Base-by-base conservation (phyloP, 2,888 invertebrate genomes). In the Hypselothyrea guttata region DNA sequence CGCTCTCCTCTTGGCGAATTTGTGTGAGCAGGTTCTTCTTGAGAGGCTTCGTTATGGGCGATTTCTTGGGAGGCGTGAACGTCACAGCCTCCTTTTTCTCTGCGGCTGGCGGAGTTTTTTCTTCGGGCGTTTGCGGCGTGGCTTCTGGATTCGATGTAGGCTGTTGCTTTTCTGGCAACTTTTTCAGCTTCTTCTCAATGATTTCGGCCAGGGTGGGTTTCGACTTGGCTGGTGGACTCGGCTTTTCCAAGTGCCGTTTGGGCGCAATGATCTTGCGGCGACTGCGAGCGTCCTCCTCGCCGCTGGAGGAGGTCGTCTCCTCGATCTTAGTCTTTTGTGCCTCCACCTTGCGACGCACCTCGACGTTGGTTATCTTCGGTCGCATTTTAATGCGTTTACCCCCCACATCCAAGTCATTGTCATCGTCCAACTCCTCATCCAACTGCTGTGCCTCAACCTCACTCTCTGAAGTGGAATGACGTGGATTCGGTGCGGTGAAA, bases 341-440 rank as follows among this genome's bases (percentile, higher is more conserved):
- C 63, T 90, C 90, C 2, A 89, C 79, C 49, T 89, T 89, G 44
- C 88, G 88, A 1, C 90, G 67, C 0, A 86, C 55, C 11, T 87
- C 88, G 0, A 78, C 67, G 47, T 88, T 87, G 0, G 84, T 63
- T 8, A 83, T 59, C 61, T 89, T 90, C 0, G 75, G 74, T 5
- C 90, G 79, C 84, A 90, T 89, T 66, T 90, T 90, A 1, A 86
- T 67, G 1, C 90, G 85, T 40, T 90, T 90, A 0, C 89, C 90
- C 0, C 89, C 90, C 13, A 89, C 75, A 65, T 89, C 88, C 34
- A 81, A 59, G 3, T 86, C 86, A n/a, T 82, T 81, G 4, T 81
- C 84, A 1, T 75, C 73, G 22, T 22, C 22, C 22, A 22, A 22
- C 8, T 75, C 60, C 0, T 79, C 75, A 4, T 57, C 58, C 5